These are phyloP conservation scores for Sphaerodactylus townsendi DNA, from an alignment of 2,113 vertebrate species.

Conservation along the genomic window DNA sequence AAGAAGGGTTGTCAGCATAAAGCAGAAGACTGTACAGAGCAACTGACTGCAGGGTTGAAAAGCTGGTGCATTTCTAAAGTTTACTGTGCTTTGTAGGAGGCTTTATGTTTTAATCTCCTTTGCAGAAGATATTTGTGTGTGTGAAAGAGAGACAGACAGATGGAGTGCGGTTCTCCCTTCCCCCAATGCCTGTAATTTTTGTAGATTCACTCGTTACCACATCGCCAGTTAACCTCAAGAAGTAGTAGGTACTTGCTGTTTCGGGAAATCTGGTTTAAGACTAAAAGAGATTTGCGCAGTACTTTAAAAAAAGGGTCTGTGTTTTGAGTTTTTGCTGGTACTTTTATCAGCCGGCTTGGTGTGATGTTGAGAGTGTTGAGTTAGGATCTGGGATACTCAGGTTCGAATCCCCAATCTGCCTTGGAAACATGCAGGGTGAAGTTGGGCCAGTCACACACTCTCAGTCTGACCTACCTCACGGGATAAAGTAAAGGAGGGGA, in stretches of 20 bases:
- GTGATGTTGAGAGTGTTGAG: too few species aligned
- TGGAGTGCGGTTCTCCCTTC: too few species aligned
- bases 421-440: too few species aligned
- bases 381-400: too few species aligned
- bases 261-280: neutral
- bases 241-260: neutral
- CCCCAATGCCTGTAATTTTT: neutral
- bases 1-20: slow-evolving; percentile 73
- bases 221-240: neutral
- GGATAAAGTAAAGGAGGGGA: too few species aligned
- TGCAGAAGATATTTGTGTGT: slow-evolving; percentile 7
- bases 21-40: slow-evolving; percentile 63
- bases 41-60: slow-evolving; percentile 67
- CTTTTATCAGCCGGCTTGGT: neutral
- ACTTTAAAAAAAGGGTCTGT: neutral
- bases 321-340: neutral
- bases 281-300: neutral
- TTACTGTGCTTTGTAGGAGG: slow-evolving; percentile 48
- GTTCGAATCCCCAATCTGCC: too few species aligned
- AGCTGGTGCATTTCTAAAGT: slow-evolving; percentile 56
- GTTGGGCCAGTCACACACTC: too few species aligned
- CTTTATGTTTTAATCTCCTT: slow-evolving; percentile 19
- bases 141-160: too few species aligned
- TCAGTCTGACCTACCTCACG: too few species aligned
- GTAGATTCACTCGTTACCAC: neutral